These are phyloP conservation scores for Nemopilema nomurai DNA, from an alignment of 30 jellyfish, hydroid and myxozoan genomes.

Conservation along the genomic window DNA sequence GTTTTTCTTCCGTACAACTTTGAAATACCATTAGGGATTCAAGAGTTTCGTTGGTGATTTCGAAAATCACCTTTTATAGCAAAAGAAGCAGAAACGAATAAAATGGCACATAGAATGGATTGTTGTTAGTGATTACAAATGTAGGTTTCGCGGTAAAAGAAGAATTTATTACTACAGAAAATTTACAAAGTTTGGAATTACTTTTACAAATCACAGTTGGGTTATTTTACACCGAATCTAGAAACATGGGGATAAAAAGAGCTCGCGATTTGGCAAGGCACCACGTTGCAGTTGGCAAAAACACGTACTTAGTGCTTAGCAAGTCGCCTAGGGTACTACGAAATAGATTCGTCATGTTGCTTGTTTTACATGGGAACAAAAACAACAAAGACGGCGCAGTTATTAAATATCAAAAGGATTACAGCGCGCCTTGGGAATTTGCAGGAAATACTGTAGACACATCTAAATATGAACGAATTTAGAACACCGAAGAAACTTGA, in stretches of 20 bases:
- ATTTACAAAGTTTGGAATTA: not conserved
- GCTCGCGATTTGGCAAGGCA: not conserved
- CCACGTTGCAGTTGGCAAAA: not conserved
- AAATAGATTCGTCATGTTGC: too few relatives aligned
- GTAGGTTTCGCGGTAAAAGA: not conserved
- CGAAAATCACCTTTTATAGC: not conserved
- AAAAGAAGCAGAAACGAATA: not conserved
- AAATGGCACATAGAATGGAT: not conserved
- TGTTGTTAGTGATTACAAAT: not conserved
- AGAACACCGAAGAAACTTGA: too few relatives aligned
- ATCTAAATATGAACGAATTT: too few relatives aligned
- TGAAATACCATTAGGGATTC: too few relatives aligned
- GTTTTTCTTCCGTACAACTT: too few relatives aligned
- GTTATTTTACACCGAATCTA: not conserved
- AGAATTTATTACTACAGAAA: not conserved
- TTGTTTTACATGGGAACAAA: too few relatives aligned
- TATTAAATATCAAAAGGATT: too few relatives aligned
- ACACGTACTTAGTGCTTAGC: not conserved
- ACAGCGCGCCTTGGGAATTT: too few relatives aligned
- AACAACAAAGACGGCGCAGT: too few relatives aligned
- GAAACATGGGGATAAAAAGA: not conserved
- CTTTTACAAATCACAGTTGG: not conserved
- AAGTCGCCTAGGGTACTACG: too few relatives aligned
- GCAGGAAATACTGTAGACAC: too few relatives aligned
- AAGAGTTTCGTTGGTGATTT: not conserved